Evolutionary conservation across 1,140 invertebrate genomes (phyloP).

Genomic region (Temnothorax curvispinosus): DNA sequence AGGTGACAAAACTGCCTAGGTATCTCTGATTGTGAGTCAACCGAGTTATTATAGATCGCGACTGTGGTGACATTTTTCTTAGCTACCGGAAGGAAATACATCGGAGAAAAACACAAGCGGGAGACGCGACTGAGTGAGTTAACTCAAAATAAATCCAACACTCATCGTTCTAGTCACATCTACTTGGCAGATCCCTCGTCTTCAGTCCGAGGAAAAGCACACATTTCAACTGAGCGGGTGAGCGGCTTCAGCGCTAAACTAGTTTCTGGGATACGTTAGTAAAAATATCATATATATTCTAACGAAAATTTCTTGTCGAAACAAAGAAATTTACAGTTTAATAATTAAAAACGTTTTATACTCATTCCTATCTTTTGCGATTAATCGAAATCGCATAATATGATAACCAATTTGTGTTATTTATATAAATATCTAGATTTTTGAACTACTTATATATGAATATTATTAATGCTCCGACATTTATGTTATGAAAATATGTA

Average conservation of each 20-base stretch:
- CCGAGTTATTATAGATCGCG: conserved; percentile 18
- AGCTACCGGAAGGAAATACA: not conserved
- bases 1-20: not conserved
- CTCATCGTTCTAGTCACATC: conserved; percentile 46
- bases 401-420: not conserved
- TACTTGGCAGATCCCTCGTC: not conserved
- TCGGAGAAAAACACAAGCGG: not conserved
- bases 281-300: not conserved
- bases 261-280: not conserved
- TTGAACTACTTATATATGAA: not conserved
- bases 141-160: conserved; percentile 52
- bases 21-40: conserved; percentile 31
- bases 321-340: not conserved
- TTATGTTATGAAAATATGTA: not conserved
- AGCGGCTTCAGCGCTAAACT: not conserved
- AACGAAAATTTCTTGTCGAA: not conserved
- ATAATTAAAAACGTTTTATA: not conserved
- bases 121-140: not conserved
- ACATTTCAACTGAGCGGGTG: too few relatives aligned
- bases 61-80: not conserved
- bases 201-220: not conserved
- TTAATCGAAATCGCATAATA: not conserved
- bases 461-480: not conserved
- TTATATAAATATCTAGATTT: not conserved
- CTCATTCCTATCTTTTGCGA: not conserved